Evolutionary conservation across 2,797 vertebrate genomes (phyloP), one percentile per base, ranked within the genome.

Genomic region (Aulostomus chinensis): DNA sequence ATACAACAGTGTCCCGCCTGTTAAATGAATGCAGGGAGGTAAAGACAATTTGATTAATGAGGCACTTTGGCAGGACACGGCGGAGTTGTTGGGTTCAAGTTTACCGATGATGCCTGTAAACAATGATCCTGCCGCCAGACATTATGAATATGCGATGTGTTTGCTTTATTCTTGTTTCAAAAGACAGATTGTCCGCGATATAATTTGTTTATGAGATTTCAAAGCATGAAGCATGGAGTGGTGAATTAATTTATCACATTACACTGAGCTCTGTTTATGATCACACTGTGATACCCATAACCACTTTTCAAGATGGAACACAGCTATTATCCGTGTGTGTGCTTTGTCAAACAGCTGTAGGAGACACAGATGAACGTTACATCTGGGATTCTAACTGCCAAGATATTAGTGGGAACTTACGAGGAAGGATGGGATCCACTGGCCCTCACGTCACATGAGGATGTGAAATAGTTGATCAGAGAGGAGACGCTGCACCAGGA

Each of bases 341-440:
- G 54, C 56, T 82, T 61, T 77, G 42, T 83, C 68, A 71, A 70
- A 85, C 70, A 49, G 68, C 56, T 38, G 17, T 2, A 9, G 26
- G 28, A 28, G 76, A 78, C 54, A 41, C 2, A 49, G 66, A 88
- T 59, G 43, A 29, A 45, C 14, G 30, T 40, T 51, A 47, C 49
- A 67, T 45, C 38, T 47, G 56, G 32, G 21, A 68, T 53, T 56
- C 57, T 49, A 43, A 11, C 26, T 73, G 65, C 31, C 62, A 61
- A 59, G 46, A 68, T 59, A 52, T 71, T 72, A 74, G 79, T 71
- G 56, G 66, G 52, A 31, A 51, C 50, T 47, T 56, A n/a, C n/a
- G n/a, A 29, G 42, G 49, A 59, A 1, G n/a, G 24, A 74, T 63
- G 38, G 46, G 49, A 60, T 56, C 41, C n/a, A 18, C 9, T 40